Evolutionary conservation across 2,113 vertebrate genomes (phyloP).

Genomic region (Nematolebias whitei): DNA sequence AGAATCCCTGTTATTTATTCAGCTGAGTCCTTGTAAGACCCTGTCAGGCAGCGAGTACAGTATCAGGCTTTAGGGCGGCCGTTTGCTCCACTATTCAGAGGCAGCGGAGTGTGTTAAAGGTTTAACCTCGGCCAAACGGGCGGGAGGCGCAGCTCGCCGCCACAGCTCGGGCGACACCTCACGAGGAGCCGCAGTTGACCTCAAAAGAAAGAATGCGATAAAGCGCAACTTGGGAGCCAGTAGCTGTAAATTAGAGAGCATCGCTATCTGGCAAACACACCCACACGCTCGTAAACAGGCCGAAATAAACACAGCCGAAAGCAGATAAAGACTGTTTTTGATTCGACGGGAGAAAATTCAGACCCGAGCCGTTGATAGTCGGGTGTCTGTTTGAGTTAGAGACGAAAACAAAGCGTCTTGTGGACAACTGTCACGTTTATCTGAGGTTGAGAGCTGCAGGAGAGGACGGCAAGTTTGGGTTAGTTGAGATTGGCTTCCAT

Average conservation of each 20-base stretch:
- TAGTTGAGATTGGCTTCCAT: background rate
- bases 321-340: background rate
- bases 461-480: background rate
- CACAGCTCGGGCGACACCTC: slow-evolving; percentile 19
- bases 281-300: background rate
- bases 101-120: slow-evolving; percentile 61
- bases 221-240: slow-evolving; percentile 35
- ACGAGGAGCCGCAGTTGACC: slow-evolving; percentile 29
- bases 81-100: slow-evolving; percentile 66
- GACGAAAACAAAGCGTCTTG: background rate
- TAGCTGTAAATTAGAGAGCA: slow-evolving; percentile 9
- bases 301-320: background rate
- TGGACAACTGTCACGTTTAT: background rate
- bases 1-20: slow-evolving; percentile 68
- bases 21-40: slow-evolving; percentile 67
- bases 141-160: background rate
- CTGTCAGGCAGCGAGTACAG: slow-evolving; percentile 51
- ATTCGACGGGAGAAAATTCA: background rate
- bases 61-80: slow-evolving; percentile 53
- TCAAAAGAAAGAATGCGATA: slow-evolving; percentile 26
- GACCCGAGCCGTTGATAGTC: background rate
- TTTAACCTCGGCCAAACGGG: slow-evolving; percentile 44
- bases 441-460: background rate
- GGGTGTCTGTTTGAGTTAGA: background rate
- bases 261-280: slow-evolving; percentile 21